Evolutionary conservation across 2,797 vertebrate genomes (phyloP), one percentile per base, ranked within the genome.

Genomic region (Semaprochilodus insignis): DNA sequence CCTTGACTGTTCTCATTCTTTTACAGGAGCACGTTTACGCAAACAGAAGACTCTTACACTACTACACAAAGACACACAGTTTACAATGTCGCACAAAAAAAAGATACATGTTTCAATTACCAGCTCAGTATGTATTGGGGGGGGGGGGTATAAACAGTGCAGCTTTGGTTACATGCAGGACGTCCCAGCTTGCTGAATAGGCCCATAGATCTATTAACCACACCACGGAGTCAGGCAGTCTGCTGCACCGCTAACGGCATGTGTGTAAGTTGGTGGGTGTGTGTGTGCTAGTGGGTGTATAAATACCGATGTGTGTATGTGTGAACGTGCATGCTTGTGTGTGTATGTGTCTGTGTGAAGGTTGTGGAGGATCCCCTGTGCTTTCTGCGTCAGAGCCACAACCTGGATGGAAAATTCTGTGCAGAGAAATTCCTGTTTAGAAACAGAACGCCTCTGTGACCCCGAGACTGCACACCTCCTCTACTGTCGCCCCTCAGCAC

Each of bases 201-300:
- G 86, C 89, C 91, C 91, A 94, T 93, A 93, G 92, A 93, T 89
- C 89, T 78, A 72, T 87, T 91, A 91, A 93, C 92, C 92, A 93
- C 91, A 92, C 89, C 92, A 81, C 90, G 93, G 94, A 94, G 94
- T 94, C 93, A 92, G 91, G 91, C 90, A 93, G 93, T 94, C 93
- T 94, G 90, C 91, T 84, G 88, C 87, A 87, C 90, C 91, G 90
- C 93, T 89, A 93, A 89, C 86, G 90, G 89, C 76, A 85, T 87
- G 40, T 86, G 83, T 87, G 76, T 74, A 76, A 63, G 83, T 81
- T 73, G 74, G 77, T 82, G 83, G 52, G 80, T 82, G 76, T 44
- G 75, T 44, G 75, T 79, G 81, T 59, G 59, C 3, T 19, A 36
- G 78, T 34, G 59, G 8, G 60, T 60, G 67, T 85, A 66, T 76